These are phyloP conservation scores for Amphilophus citrinellus DNA, from an alignment of 2,113 vertebrate genomes.

Conservation along the genomic window DNA sequence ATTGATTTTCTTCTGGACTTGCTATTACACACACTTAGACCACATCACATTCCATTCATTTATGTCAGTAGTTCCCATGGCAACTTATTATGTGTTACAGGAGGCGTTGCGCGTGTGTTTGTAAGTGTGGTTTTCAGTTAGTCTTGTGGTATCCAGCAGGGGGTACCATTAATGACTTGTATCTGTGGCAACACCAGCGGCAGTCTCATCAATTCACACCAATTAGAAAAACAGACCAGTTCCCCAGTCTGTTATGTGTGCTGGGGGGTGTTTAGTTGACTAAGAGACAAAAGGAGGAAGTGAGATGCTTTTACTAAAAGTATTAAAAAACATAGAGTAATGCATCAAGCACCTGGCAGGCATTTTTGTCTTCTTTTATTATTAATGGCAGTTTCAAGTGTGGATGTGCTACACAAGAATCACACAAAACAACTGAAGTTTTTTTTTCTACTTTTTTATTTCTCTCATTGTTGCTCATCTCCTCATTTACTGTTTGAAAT, in stretches of 20 bases:
- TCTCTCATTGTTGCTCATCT: background rate
- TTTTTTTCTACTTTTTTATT: background rate
- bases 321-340: slow-evolving; percentile 10
- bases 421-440: background rate
- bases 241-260: background rate
- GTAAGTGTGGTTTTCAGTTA: background rate
- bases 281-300: slow-evolving; percentile 1
- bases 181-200: slow-evolving; percentile 53
- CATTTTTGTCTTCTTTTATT: background rate
- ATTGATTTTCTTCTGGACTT: slow-evolving; percentile 37
- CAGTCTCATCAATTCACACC: slow-evolving; percentile 51
- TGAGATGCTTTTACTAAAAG: slow-evolving; percentile 19
- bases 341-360: slow-evolving; percentile 11
- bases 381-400: background rate
- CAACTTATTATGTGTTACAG: slow-evolving; percentile 32
- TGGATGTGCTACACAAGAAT: background rate
- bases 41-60: slow-evolving; percentile 38
- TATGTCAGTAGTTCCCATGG: slow-evolving; percentile 61
- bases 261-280: background rate
- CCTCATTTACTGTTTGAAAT: background rate
- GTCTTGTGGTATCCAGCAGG: slow-evolving; percentile 29
- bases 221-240: slow-evolving; percentile 41
- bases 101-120: slow-evolving; percentile 1
- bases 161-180: slow-evolving; percentile 56
- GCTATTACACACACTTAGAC: slow-evolving; percentile 9